Percentiles rank a stretch among this genome's conserved stretches.
phyloP scores from a whole-genome alignment of 2,888 invertebrate genomes.

The Nowickia ferox region DNA sequence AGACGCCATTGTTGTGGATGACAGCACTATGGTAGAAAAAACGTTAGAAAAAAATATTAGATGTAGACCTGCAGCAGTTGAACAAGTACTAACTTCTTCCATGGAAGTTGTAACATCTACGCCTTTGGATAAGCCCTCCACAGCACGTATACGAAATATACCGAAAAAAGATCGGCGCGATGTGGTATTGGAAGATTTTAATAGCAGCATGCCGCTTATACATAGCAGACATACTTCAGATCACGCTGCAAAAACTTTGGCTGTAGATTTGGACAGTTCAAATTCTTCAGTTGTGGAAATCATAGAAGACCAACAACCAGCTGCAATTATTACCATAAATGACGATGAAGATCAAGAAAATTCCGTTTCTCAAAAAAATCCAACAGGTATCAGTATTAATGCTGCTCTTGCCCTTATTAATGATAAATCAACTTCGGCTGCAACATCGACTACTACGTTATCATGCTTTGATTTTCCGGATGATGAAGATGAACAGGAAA shows the following conservation, averaged over 20 bases:
- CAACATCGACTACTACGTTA: constrained; percentile 75
- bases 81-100: constrained; percentile 4
- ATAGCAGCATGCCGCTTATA: constrained; percentile 60
- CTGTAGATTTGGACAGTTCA: constrained; percentile 57
- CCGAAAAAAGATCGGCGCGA: constrained; percentile 82
- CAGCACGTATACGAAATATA: constrained; percentile 81
- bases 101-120: constrained; percentile 22
- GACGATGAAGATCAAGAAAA: constrained; percentile 59
- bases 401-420: constrained; percentile 8
- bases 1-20: constrained; percentile 54
- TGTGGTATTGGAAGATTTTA: constrained; percentile 78
- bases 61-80: not conserved
- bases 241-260: constrained; percentile 4
- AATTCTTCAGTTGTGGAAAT: constrained; percentile 64
- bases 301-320: constrained; percentile 52
- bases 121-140: constrained; percentile 54
- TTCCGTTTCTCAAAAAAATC: constrained; percentile 3
- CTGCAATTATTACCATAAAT: constrained; percentile 62
- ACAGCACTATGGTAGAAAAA: not conserved
- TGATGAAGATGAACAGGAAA: constrained; percentile 87
- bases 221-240: constrained; percentile 11
- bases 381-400: not conserved
- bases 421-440: constrained; percentile 56
- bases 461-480: constrained; percentile 92
- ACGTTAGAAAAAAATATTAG: not conserved